phyloP scores from a whole-genome alignment of 2,797 vertebrate genomes.

The Glossophaga mutica region DNA sequence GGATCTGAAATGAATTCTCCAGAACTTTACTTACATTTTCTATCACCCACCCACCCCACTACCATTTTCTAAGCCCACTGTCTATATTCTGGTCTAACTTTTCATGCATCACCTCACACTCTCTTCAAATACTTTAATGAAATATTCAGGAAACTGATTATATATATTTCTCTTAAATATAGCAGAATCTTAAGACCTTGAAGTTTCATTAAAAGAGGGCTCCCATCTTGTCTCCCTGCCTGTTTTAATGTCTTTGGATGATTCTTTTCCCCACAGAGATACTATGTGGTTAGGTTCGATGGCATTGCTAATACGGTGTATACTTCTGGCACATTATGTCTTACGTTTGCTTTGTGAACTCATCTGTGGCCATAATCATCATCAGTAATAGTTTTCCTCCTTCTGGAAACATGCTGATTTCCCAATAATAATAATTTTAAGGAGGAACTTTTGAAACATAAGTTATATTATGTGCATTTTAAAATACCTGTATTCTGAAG shows the following conservation, averaged over 20 bases:
- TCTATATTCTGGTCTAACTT: neutral
- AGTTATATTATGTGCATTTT: neutral
- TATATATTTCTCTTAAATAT: neutral
- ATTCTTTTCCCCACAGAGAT: neutral
- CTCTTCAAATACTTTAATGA: neutral
- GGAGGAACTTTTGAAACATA: constrained; percentile 6
- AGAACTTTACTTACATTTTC: neutral
- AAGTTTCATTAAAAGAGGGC: neutral
- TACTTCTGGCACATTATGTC: neutral
- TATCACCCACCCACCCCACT: accelerated
- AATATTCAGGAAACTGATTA: neutral
- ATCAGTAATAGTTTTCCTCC: neutral
- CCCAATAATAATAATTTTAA: neutral
- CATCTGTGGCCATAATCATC: neutral
- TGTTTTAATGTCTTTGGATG: neutral
- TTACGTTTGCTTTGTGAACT: neutral
- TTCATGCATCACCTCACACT: neutral
- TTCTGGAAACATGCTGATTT: constrained; percentile 12
- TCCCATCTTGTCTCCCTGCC: neutral
- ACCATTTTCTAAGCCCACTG: neutral
- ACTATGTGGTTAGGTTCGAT: neutral
- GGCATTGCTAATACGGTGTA: neutral
- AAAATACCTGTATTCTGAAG: constrained; percentile 16
- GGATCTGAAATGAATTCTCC: neutral
- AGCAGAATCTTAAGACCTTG: neutral